Evolutionary conservation across 2,113 vertebrate species (phyloP), one percentile per base, ranked within the genome.

Genomic region (Amblyornis subalaris): DNA sequence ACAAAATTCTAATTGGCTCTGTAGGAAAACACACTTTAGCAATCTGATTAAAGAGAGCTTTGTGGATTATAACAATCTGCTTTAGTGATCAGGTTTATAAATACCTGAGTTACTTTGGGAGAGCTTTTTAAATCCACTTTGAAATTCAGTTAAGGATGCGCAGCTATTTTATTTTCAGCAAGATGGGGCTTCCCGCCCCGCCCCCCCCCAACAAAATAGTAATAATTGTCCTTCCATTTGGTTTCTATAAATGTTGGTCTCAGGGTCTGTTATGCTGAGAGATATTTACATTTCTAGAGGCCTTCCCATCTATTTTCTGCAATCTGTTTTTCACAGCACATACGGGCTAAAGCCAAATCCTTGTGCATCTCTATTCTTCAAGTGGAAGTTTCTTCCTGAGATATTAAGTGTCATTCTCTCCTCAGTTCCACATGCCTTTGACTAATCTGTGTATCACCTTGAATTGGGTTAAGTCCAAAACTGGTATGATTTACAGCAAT

Each of bases 1-100:
- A 47, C 42, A 47, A 70, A 48, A 48, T 70, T n/a, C 22, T 53
- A 26, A 31, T 57, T 76, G 19, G 19, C 40, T 71, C 88, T 92
- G 33, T 42, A 92, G 80, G 53, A 77, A 88, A 92, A 70, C 47
- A 70, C 35, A 22, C 44, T 61, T 90, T 15, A 81, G 64, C 71
- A 66, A 53, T 91, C 53, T 67, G 60, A 85, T 94, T 91, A 89
- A 50, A 89, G 75, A 94, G 28, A 69, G 80, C 42, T 83, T 91
- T 89, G 74, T 65, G 45, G 85, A 77, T 64, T 93, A 38, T 48
- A 88, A 31, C 58, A 88, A 85, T 70, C 83, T 94, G 50, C 70
- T 89, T 91, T 85, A 91, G 87, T 38, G 38, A 45, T 54, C 1
- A 3, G 23, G 50, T 79, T 92, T 90, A 50, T 69, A 71, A 85